Base-by-base conservation (phyloP, 92 coral and sea anemone genomes). In the Epizoanthus stellaris region DNA sequence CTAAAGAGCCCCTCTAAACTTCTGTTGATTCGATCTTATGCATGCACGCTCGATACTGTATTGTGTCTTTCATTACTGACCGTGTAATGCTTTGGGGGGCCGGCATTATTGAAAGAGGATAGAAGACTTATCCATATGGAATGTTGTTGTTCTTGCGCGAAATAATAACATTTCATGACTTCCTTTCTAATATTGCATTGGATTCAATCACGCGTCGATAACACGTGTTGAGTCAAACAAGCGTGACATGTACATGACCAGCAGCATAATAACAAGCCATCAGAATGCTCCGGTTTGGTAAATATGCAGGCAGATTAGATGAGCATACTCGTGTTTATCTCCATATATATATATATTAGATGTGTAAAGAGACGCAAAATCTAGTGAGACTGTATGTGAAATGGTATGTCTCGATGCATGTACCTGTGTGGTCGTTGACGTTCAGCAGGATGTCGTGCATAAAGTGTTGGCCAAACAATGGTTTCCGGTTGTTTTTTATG, bases 151-250 rank as follows among this genome's bases (percentile, higher is more conserved):
- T 79, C 71, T 63, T 61, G 60, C 20, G 45, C 57, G 54, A 63
- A 73, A 63, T 79, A 79, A 62, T 79, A 79, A 63, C 83, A 63
- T 79, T 79, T 79, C 67, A 42, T 43, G 59, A 49, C 83, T 79
- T 79, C 83, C 73, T 79, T 40, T 79, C 59, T 67, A 54, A 45
- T 79, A 79, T 79, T 79, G 83, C 39, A 34, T 64, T 63, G 52
- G 49, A 42, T 20, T 19, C 57, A 21, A 79, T 79, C 71, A 79
- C 5, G 59, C 43, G 43, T 45, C 4, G 38, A 67, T 43, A 16
- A 79, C 83, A 79, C 83, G 83, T 79, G 83, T 79, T 79, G 38
- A 63, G n/a, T 79, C 49, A 1, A 63, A 79, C 13, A 19, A 62
- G 83, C 83, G 83, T 79, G 83, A 63, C 73, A 79, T 12, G 3